A percentile compares a stretch with the other conserved stretches of the same genome.
phyloP scores from a whole-genome alignment of 1,140 invertebrate genomes.

The Sycophila sp. region DNA sequence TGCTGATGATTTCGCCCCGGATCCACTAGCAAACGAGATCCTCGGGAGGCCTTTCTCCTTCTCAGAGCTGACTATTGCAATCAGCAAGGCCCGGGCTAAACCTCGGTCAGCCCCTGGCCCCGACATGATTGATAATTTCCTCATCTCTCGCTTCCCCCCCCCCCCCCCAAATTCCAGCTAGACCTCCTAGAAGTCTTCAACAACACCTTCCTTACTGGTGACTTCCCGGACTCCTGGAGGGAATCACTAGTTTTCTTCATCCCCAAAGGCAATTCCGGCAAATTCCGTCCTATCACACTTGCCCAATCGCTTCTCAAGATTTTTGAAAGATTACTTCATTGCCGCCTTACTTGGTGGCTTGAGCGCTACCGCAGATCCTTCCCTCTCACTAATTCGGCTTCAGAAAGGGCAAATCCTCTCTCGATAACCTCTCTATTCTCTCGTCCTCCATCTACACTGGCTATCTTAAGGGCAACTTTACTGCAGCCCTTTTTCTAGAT shows the following conservation, averaged over 20 bases:
- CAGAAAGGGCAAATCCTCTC: no score
- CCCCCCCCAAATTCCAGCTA: not conserved
- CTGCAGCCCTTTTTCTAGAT: no score
- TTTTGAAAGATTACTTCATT: constrained; percentile 39
- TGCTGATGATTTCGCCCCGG: no score
- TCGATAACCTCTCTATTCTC: no score
- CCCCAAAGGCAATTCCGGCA: constrained; percentile 17
- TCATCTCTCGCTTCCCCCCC: not conserved
- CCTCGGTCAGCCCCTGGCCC: not conserved
- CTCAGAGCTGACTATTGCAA: no score
- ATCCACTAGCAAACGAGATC: not conserved
- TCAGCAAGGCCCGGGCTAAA: not conserved
- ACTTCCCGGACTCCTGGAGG: not conserved
- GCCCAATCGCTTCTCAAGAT: constrained; percentile 34
- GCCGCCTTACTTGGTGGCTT: no score
- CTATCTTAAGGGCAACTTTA: no score
- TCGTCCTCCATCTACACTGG: no score
- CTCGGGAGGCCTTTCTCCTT: no score
- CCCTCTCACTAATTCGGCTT: no score
- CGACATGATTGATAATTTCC: not conserved
- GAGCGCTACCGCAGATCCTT: no score
- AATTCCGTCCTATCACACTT: constrained; percentile 37
- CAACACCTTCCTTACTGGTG: no score
- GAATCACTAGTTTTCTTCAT: constrained; percentile 19
- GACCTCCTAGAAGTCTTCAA: not conserved